These are phyloP conservation scores for Griposia aprilina DNA, from an alignment of 2,888 invertebrate species.

Conservation along the genomic window DNA sequence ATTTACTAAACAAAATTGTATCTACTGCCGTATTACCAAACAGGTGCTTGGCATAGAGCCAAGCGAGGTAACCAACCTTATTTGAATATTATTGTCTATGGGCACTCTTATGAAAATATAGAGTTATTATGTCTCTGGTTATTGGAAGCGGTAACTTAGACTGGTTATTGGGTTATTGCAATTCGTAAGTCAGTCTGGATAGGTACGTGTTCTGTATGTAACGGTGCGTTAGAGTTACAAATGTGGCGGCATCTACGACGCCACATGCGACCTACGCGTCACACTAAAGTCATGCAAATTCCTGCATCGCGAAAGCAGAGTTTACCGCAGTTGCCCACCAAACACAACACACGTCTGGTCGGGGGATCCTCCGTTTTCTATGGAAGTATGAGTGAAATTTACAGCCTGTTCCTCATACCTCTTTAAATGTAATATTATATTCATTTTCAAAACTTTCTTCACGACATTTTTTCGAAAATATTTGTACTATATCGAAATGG, in stretches of 20 bases:
- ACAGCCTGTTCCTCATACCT: too few species aligned
- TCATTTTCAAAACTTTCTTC: neutral
- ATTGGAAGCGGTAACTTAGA: conserved; percentile 24
- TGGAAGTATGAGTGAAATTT: too few species aligned
- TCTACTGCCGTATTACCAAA: neutral
- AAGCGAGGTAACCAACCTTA: conserved; percentile 29
- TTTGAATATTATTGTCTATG: conserved; percentile 48
- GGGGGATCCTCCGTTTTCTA: too few species aligned
- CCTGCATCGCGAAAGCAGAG: too few species aligned
- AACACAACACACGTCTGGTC: too few species aligned
- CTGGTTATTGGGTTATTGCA: conserved; percentile 16
- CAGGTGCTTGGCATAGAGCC: conserved; percentile 42
- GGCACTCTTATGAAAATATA: conserved; percentile 44
- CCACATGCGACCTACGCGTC: too few species aligned
- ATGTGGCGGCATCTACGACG: too few species aligned
- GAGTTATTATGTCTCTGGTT: conserved; percentile 41
- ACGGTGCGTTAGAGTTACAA: neutral
- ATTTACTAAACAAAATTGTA: conserved; percentile 27
- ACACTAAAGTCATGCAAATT: too few species aligned
- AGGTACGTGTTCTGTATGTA: neutral
- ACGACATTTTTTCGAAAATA: neutral
- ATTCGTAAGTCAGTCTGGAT: neutral
- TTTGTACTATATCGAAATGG: too few species aligned
- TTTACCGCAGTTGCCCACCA: too few species aligned
- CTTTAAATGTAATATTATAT: too few species aligned